Evolutionary conservation across 1,140 invertebrate species (phyloP).

Genomic region (Hylaeus anthracinus): DNA sequence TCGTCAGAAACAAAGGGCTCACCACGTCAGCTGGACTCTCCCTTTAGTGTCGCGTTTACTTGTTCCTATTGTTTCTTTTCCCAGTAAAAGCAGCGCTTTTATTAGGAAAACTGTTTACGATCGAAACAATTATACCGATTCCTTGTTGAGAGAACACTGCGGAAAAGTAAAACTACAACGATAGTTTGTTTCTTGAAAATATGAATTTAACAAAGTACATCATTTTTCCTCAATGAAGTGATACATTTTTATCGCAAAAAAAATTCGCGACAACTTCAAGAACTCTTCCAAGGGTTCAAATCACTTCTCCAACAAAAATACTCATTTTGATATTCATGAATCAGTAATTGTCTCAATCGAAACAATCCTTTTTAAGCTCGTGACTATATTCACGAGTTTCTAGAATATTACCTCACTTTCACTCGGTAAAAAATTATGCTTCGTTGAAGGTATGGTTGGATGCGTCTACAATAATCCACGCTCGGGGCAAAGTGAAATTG

Average conservation of each 20-base stretch:
- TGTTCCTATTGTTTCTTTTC: not conserved
- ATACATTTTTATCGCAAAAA: no score
- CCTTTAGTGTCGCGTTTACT: conserved; percentile 1
- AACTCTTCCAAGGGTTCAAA: no score
- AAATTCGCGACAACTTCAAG: no score
- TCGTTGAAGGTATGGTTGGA: not conserved
- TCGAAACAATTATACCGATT: not conserved
- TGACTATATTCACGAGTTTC: no score
- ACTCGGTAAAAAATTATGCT: not conserved
- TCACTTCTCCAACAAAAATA: no score
- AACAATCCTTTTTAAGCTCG: no score
- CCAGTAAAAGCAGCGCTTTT: not conserved
- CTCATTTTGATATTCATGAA: no score
- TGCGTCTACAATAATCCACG: not conserved
- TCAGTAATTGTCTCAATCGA: no score
- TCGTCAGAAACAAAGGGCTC: not conserved
- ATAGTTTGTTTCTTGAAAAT: no score
- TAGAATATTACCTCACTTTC: no score
- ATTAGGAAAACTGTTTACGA: not conserved
- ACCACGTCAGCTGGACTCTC: not conserved
- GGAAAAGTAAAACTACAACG: not conserved
- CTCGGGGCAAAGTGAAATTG: not conserved
- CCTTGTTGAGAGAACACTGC: not conserved
- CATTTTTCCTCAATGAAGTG: no score
- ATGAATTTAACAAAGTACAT: no score